Percentiles rank a stretch among this genome's conserved stretches.
Evolutionary conservation across 2,888 invertebrate species (phyloP).

Genomic region (Hecatera dysodea): DNA sequence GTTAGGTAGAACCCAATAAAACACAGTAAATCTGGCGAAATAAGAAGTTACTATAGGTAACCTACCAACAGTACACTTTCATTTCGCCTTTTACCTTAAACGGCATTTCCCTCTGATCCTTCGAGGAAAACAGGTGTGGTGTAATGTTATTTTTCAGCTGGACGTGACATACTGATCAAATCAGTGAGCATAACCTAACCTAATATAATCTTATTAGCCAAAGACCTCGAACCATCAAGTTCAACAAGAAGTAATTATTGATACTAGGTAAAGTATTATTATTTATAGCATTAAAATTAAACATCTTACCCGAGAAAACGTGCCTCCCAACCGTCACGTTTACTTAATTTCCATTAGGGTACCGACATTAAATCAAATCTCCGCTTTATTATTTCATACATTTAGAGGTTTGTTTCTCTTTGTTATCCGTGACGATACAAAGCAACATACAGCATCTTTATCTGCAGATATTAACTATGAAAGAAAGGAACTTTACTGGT

Average conservation of each 20-base stretch:
- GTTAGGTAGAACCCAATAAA: neutral
- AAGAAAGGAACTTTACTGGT: conserved; percentile 67
- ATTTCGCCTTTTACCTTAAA: too few species aligned
- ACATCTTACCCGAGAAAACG: conserved; percentile 14
- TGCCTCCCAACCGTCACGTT: conserved; percentile 8
- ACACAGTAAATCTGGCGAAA: neutral
- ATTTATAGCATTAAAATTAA: neutral
- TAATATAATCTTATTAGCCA: conserved; percentile 5
- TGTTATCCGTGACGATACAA: conserved; percentile 18
- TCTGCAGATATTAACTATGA: conserved; percentile 48
- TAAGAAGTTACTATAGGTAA: too few species aligned
- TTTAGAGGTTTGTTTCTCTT: conserved; percentile 9
- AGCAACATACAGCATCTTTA: conserved; percentile 24
- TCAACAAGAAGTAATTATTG: neutral
- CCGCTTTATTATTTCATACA: conserved; percentile 10
- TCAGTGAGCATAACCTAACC: neutral
- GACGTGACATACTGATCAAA: neutral
- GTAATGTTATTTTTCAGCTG: neutral
- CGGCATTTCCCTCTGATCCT: too few species aligned
- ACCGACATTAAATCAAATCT: conserved; percentile 11
- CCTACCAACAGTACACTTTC: too few species aligned
- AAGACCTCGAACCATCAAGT: neutral
- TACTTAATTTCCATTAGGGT: conserved; percentile 14
- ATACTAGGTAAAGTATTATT: conserved; percentile 9
- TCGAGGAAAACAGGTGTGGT: neutral